phyloP scores from a whole-genome alignment of 1,140 invertebrate species.

The Drosophila melanogaster region Release_6_plus_ISO1_MT NC_004354.4:3038501-3039000 shows the following conservation, averaged over 20 bases:
- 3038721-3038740: conserved; percentile 17
- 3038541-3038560: too few relatives aligned
- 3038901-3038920: neutral
- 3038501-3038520: neutral
- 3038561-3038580: too few relatives aligned
- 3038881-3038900: neutral
- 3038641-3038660: conserved; percentile 17
- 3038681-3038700: neutral
- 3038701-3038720: neutral
- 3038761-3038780: conserved; percentile 37
- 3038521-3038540: neutral
- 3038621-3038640: conserved; percentile 26
- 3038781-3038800: conserved; percentile 72
- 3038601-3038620: conserved; percentile 4
- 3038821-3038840: conserved; percentile 2
- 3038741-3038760: conserved; percentile 46
- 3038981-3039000: too few relatives aligned
- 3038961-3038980: too few relatives aligned
- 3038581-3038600: neutral
- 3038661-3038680: conserved; percentile 24
- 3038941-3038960: too few relatives aligned
- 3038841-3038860: neutral
- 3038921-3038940: too few relatives aligned
- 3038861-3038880: neutral
- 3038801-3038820: conserved; percentile 64